These are phyloP conservation scores for Rhynchomys soricoides DNA, from an alignment of 2,113 vertebrate species.

Conservation along the genomic window DNA sequence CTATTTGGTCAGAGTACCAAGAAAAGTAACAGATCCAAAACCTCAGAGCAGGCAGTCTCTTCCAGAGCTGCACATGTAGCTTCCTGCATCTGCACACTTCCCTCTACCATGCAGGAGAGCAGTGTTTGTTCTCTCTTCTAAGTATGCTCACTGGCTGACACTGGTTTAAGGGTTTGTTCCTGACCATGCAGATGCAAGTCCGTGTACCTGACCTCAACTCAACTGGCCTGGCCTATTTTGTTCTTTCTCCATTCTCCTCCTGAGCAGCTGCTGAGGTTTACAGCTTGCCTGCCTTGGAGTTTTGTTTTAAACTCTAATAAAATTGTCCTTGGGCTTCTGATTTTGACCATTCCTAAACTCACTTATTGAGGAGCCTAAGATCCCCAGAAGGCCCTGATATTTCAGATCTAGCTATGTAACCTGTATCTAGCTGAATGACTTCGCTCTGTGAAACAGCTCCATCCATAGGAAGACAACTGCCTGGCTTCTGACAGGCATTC, in stretches of 20 bases:
- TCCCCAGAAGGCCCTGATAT: not conserved
- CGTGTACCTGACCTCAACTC: not conserved
- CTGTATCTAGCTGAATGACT: not conserved
- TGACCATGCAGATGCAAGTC: not conserved
- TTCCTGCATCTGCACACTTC: too few species aligned
- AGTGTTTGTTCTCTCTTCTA: not conserved
- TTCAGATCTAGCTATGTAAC: not conserved
- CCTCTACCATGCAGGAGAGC: not conserved
- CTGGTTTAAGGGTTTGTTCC: not conserved
- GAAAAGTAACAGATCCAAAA: not conserved
- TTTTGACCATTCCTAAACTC: not conserved
- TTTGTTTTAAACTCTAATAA: not conserved
- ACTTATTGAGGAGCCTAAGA: not conserved
- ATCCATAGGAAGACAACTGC: not conserved
- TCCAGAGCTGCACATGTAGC: fast-evolving
- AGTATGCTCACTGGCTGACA: not conserved
- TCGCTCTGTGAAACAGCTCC: not conserved
- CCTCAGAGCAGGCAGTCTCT: not conserved
- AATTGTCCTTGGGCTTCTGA: not conserved
- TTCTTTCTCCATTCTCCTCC: fast-evolving
- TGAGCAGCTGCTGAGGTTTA: not conserved
- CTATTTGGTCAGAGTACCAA: not conserved
- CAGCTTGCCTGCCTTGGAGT: not conserved
- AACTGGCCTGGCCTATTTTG: not conserved
- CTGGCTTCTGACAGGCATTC: not conserved